A percentile compares a stretch with the other conserved stretches of the same genome.
Evolutionary conservation across 2,797 vertebrate genomes (phyloP).

Genomic region (Syngnathus acus): DNA sequence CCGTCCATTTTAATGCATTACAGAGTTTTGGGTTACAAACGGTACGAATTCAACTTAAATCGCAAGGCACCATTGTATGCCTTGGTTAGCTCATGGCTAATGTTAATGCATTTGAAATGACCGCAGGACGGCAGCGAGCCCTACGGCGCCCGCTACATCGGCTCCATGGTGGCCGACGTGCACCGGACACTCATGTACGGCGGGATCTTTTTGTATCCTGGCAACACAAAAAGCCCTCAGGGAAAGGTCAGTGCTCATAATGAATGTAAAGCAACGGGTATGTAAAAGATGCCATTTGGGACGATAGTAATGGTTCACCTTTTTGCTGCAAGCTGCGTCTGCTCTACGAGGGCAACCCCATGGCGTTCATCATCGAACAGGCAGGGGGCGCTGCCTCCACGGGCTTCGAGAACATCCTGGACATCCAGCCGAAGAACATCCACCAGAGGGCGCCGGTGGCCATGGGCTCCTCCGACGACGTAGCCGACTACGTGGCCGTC

Average conservation of each 20-base stretch:
- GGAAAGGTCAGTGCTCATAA: conserved; percentile 79
- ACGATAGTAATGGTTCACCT: neutral
- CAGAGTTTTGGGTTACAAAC: no score
- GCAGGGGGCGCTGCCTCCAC: conserved; percentile 90
- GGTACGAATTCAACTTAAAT: no score
- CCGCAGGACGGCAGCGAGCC: conserved; percentile 82
- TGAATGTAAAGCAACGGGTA: no score
- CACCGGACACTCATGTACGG: conserved; percentile 94
- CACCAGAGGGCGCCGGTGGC: conserved; percentile 84
- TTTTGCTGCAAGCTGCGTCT: conserved; percentile 77
- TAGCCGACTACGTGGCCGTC: conserved; percentile 82
- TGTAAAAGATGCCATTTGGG: neutral
- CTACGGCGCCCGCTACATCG: conserved; percentile 84
- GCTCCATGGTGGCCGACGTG: conserved; percentile 97
- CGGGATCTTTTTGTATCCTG: conserved; percentile 94
- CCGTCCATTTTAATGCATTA: no score
- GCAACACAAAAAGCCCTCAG: conserved; percentile 82
- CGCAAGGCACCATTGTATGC: neutral
- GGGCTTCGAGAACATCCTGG: conserved; percentile 76
- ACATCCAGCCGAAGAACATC: conserved; percentile 82
- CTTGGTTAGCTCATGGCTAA: neutral
- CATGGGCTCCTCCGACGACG: conserved; percentile 85
- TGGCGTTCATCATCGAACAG: conserved; percentile 93
- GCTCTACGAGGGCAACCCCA: conserved; percentile 91
- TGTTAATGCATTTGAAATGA: neutral